A percentile compares a stretch with the other conserved stretches of the same genome.
phyloP scores from a whole-genome alignment of 2,797 vertebrate genomes.

The Gymnoscopelus braueri region DNA sequence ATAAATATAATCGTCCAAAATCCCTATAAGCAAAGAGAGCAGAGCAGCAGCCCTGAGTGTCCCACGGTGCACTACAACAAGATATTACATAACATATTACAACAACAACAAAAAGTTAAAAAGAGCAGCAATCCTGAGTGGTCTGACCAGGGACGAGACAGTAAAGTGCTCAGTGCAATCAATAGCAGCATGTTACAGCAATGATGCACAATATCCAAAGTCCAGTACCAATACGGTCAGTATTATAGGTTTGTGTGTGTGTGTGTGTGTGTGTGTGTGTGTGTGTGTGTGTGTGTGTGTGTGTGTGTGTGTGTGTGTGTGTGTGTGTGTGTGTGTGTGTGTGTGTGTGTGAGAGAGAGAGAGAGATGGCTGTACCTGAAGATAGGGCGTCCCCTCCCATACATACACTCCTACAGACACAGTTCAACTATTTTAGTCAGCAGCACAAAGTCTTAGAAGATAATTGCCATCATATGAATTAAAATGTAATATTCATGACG shows the following conservation, averaged over 20 bases:
- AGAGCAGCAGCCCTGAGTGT: too few species aligned
- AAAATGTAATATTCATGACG: constrained; percentile 75
- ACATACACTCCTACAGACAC: neutral
- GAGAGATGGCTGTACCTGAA: constrained; percentile 9
- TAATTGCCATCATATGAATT: constrained; percentile 63
- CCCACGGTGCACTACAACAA: too few species aligned
- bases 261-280: too few species aligned
- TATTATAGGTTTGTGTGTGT: neutral
- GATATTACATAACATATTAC: too few species aligned
- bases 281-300: too few species aligned
- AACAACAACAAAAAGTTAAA: too few species aligned
- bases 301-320: too few species aligned
- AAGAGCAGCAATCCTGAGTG: constrained; percentile 77
- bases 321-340: too few species aligned
- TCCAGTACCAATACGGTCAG: neutral
- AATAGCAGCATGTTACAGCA: neutral
- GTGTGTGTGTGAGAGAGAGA: too few species aligned
- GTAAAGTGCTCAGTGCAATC: neutral
- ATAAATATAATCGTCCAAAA: too few species aligned
- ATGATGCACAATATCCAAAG: neutral
- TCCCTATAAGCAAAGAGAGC: too few species aligned
- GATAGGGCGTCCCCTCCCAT: constrained; percentile 1
- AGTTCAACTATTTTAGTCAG: constrained; percentile 19
- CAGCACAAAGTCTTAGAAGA: constrained; percentile 45
- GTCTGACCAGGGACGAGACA: neutral